These are phyloP conservation scores for Halocynthia roretzi DNA, from an alignment of 23 tunicate species.

Conservation along the genomic window DNA sequence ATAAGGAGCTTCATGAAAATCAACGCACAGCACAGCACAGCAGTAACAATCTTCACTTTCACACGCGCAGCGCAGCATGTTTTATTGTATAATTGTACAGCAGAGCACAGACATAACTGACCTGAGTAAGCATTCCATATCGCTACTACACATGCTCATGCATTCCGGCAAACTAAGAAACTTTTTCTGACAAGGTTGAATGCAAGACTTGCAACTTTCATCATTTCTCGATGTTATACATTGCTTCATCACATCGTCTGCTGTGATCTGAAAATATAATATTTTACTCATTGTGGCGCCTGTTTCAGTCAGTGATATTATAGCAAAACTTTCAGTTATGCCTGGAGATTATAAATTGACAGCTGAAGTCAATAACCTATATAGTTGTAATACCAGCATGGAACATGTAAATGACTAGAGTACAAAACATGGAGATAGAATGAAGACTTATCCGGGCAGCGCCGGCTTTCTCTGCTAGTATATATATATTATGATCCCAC, in stretches of 20 bases:
- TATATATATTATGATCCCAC: no score
- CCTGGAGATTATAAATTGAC: no score
- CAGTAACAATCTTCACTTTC: neutral
- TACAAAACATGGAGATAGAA: no score
- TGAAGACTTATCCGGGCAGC: no score
- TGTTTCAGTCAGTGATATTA: neutral
- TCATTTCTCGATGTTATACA: neutral
- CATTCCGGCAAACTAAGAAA: conserved; percentile 28
- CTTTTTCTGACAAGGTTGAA: conserved; percentile 31
- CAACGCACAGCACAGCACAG: neutral
- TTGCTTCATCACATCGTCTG: conserved; percentile 4
- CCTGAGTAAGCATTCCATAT: conserved; percentile 52
- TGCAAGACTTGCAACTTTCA: conserved; percentile 16
- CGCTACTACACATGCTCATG: conserved; percentile 26
- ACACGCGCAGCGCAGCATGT: no score
- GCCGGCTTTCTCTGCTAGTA: no score
- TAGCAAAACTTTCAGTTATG: neutral
- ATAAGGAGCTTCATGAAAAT: neutral
- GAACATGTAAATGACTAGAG: no score
- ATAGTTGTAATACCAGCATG: no score
- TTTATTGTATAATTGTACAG: no score
- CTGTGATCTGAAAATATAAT: conserved; percentile 2
- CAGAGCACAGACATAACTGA: no score
- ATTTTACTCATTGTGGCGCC: neutral
- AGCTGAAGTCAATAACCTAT: no score